A percentile compares a stretch with the other conserved stretches of the same genome.
Conservation (phyloP, 2,888 invertebrate species). For the Thymelicus acteon region DNA sequence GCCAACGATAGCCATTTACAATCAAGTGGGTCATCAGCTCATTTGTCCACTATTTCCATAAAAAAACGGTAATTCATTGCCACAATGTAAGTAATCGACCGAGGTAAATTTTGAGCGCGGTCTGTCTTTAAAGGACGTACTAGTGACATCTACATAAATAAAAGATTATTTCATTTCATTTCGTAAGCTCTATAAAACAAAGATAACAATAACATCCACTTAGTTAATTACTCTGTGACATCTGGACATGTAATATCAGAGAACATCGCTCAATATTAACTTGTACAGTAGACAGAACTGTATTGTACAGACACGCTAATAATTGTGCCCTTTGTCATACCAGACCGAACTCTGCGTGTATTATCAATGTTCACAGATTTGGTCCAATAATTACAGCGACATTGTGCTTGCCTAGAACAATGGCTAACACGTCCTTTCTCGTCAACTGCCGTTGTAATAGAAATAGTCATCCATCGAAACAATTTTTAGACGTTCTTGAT, state of each 20-base stretch:
- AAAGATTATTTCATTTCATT: too few species aligned
- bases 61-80: neutral
- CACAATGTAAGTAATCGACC: neutral
- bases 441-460: too few species aligned
- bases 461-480: too few species aligned
- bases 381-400: neutral
- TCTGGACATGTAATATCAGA: constrained; percentile 5
- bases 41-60: too few species aligned
- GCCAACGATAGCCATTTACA: too few species aligned
- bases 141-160: too few species aligned
- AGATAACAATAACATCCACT: neutral
- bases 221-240: constrained; percentile 12
- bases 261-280: neutral
- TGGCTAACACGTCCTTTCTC: neutral
- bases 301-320: neutral
- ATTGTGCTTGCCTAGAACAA: neutral
- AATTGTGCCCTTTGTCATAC: constrained; percentile 16
- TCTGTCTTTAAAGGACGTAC: too few species aligned
- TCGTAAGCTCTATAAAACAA: neutral
- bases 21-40: too few species aligned
- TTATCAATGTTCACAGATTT: neutral
- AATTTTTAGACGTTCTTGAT: too few species aligned
- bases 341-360: neutral
- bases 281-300: neutral
- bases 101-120: too few species aligned